Evolutionary conservation across 2,113 vertebrate species (phyloP).

Genomic region (Nestor notabilis): DNA sequence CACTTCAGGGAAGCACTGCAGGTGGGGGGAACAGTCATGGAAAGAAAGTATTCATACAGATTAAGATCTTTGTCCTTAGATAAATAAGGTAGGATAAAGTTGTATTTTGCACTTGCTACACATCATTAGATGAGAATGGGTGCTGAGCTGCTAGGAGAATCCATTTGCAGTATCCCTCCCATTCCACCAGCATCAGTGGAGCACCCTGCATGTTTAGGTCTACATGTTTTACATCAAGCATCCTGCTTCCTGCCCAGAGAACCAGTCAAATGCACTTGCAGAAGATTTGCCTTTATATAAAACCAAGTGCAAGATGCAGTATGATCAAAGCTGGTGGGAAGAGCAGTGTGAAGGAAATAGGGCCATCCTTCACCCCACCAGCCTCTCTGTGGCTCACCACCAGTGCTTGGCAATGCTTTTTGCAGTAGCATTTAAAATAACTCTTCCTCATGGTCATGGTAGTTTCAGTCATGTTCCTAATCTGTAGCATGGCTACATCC

Average conservation of each 20-base stretch:
- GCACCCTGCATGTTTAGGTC: background rate
- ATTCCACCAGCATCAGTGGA: too few relatives aligned
- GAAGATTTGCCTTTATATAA: background rate
- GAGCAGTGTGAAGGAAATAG: background rate
- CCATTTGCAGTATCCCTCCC: background rate
- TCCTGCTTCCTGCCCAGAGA: background rate
- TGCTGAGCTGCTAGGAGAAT: background rate
- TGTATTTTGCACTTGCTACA: background rate
- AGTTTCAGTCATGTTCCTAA: background rate
- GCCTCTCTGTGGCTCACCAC: background rate
- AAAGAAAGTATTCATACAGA: background rate
- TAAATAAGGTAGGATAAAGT: background rate
- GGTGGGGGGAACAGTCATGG: background rate
- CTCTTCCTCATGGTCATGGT: background rate
- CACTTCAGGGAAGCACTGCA: background rate
- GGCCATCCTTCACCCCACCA: background rate
- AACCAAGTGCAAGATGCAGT: accelerated
- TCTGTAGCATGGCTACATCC: background rate
- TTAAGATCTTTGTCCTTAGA: background rate
- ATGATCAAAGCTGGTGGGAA: background rate
- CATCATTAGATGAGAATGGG: background rate
- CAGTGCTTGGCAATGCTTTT: background rate
- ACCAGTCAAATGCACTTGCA: background rate
- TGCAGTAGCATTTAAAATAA: background rate
- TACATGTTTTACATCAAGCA: background rate